Base-by-base conservation (phyloP, 2,888 invertebrate species). In the Scaeva pyrastri region DNA sequence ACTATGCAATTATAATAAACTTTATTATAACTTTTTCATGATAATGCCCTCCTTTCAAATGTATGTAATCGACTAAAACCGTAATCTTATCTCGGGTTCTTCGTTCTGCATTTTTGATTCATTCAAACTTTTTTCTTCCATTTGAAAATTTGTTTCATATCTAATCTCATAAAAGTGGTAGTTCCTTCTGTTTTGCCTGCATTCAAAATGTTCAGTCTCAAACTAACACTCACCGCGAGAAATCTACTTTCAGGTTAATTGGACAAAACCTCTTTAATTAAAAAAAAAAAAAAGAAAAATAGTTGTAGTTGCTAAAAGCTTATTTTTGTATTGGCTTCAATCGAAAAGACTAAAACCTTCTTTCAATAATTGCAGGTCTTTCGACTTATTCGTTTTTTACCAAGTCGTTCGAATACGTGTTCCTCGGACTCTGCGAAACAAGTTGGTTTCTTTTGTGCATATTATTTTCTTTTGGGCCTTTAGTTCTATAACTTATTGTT, bases 311-410 rank as follows among this genome's bases (percentile, higher is more conserved):
- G 48, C 31, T 48, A 64, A 36, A 36, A 26, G 48, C 36, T 66
- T 48, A 6, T 12, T 48, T 64, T 48, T 12, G 2, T 64, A 45
- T 45, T 68, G 1, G 36, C 2, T 23, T 39, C 16, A 39, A n/a
- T 19, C 14, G 14, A 1, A 39, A 23, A 36, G 14, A 56, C 14
- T 55, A 10, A 58, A 56, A 10, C 12, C 7, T 56, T 26, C 55
- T 82, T 77, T 85, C 21, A 48, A 56, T 80, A 72, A 64, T 85
- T 90, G 58, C 91, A 91, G 91, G 88, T 90, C 90, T 62, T 88
- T 90, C 88, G 91, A 91, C 85, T 86, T 91, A 52, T 90, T 89
- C 88, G 80, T 91, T 84, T 86, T 90, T 88, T 90, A 91, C 88
- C 90, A 90, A 88, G 87, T 89, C 66, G 88, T 89, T 78, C 87